Conservation (phyloP, 2,888 invertebrate species). For the Stegophylla sp. region DNA sequence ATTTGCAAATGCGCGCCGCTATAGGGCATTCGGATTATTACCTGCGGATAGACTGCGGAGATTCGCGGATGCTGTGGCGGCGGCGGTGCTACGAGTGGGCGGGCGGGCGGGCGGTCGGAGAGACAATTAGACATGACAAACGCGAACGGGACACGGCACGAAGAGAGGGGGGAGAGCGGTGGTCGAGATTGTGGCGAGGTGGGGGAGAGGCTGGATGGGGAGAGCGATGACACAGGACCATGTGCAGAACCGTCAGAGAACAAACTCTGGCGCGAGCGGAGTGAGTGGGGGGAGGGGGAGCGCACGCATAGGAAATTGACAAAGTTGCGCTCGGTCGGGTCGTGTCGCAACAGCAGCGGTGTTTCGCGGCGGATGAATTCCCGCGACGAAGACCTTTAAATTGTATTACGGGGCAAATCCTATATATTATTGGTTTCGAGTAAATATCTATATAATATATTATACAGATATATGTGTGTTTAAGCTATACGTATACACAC, state of each 20-base stretch:
- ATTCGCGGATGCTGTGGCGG: background rate
- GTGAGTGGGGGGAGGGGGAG: background rate
- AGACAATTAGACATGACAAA: conserved; percentile 52
- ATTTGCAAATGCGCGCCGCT: conserved; percentile 58
- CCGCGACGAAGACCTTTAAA: conserved; percentile 35
- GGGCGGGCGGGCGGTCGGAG: background rate
- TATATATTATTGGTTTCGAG: conserved; percentile 48
- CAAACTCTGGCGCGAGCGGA: background rate
- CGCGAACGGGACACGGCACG: background rate
- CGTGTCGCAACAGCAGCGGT: background rate
- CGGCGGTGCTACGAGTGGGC: too few species aligned
- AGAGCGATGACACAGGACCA: conserved; percentile 11
- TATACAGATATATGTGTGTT: too few species aligned
- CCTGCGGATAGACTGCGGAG: conserved; percentile 37
- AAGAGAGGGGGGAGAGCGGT: background rate
- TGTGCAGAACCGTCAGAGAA: conserved; percentile 49
- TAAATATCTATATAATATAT: conserved; percentile 33
- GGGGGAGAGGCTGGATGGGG: too few species aligned
- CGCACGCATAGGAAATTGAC: conserved; percentile 42
- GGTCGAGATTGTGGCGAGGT: background rate
- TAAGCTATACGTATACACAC: too few species aligned
- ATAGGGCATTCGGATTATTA: conserved; percentile 48
- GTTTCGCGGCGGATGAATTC: conserved; percentile 44
- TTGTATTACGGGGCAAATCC: conserved; percentile 41
- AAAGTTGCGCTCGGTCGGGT: conserved; percentile 44